phyloP scores from a whole-genome alignment of 1,140 invertebrate genomes.

The Araneus ventricosus region DNA sequence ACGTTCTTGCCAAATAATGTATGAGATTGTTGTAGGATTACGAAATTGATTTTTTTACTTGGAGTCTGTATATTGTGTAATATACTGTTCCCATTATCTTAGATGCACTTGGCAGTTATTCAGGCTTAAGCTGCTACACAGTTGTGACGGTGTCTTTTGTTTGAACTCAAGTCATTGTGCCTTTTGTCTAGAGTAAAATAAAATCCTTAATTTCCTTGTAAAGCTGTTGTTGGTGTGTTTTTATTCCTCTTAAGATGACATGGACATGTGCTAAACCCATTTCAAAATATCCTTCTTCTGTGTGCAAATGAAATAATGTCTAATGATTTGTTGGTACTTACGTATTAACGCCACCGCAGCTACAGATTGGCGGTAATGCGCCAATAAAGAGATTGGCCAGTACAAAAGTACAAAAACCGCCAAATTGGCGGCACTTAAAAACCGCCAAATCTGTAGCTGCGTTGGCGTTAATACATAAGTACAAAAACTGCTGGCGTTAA shows the following conservation, averaged over 20 bases:
- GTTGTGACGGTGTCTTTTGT: constrained; percentile 67
- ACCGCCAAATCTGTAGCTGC: too few relatives aligned
- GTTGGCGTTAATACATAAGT: too few relatives aligned
- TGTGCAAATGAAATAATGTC: too few relatives aligned
- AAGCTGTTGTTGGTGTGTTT: neutral
- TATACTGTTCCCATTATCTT: constrained; percentile 45
- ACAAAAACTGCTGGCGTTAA: too few relatives aligned
- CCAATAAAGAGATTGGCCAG: too few relatives aligned
- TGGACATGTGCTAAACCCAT: too few relatives aligned
- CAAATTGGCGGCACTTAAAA: too few relatives aligned
- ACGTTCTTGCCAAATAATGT: constrained; percentile 17
- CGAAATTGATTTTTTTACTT: constrained; percentile 36
- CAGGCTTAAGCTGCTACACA: constrained; percentile 59
- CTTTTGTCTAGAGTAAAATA: constrained; percentile 65
- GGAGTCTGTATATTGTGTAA: constrained; percentile 55
- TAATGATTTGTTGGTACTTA: too few relatives aligned
- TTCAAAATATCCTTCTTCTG: too few relatives aligned
- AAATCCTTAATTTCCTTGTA: constrained; percentile 58
- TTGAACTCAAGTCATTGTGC: constrained; percentile 66
- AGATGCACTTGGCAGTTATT: constrained; percentile 66
- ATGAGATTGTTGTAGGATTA: constrained; percentile 32
- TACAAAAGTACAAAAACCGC: too few relatives aligned
- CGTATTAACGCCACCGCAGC: too few relatives aligned
- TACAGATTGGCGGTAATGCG: too few relatives aligned
- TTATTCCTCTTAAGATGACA: neutral